These are phyloP conservation scores for Columbina picui DNA, from an alignment of 2,113 vertebrate genomes.

Conservation along the genomic window DNA sequence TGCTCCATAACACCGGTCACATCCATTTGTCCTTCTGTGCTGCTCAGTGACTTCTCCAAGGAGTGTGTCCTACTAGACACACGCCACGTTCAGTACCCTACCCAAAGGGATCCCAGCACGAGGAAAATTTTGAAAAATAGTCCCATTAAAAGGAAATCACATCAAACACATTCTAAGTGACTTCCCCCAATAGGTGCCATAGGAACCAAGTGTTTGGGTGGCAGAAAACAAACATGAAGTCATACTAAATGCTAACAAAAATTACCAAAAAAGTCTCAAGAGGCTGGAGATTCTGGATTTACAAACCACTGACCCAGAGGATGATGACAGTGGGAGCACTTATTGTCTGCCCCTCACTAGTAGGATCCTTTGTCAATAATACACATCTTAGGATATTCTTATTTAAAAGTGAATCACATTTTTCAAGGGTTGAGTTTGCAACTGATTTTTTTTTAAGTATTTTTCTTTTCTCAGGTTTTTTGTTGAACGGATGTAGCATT, in stretches of 20 bases:
- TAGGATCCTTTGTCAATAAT: neutral
- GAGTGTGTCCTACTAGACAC: neutral
- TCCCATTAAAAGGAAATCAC: neutral
- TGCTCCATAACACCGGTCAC: neutral
- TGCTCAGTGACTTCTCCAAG: neutral
- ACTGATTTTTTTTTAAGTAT: neutral
- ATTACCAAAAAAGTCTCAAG: neutral
- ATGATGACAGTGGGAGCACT: neutral
- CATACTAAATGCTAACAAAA: neutral
- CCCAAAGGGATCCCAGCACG: neutral
- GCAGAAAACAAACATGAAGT: neutral
- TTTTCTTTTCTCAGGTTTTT: conserved; percentile 33
- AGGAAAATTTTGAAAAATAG: neutral
- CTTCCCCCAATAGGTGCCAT: neutral
- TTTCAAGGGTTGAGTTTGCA: neutral
- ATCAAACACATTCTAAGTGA: neutral
- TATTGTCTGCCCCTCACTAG: neutral
- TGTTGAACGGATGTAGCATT: neutral
- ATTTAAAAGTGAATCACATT: neutral
- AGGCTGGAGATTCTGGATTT: neutral
- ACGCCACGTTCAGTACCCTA: neutral
- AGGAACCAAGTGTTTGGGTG: neutral
- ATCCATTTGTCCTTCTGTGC: neutral
- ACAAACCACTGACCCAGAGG: neutral
- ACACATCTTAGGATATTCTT: neutral